Evolutionary conservation across 1,140 invertebrate species (phyloP).

Genomic region (Cyrtorhinus lividipennis): DNA sequence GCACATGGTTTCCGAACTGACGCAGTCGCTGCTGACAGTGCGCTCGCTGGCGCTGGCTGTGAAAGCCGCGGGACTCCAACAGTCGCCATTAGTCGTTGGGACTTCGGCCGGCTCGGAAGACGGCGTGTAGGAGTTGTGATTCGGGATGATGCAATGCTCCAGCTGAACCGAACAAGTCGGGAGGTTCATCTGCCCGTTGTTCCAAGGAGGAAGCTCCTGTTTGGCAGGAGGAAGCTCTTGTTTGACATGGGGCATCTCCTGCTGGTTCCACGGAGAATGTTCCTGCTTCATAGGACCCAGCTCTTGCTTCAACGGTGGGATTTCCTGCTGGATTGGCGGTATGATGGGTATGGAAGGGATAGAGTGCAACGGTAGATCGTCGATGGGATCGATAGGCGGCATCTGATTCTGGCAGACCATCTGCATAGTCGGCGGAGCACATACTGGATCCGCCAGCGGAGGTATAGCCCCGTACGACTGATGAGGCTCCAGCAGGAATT

Average conservation of each 20-base stretch:
- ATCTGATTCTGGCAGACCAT: background rate
- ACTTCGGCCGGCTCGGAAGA: constrained; percentile 11
- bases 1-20: constrained; percentile 24
- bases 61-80: constrained; percentile 23
- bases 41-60: constrained; percentile 24
- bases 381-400: constrained; percentile 3
- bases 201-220: constrained; percentile 6
- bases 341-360: background rate
- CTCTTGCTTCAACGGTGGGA: too few relatives aligned
- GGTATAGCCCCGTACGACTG: background rate
- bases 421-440: background rate
- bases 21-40: constrained; percentile 27
- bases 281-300: too few relatives aligned
- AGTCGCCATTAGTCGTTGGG: constrained; percentile 23
- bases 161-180: background rate
- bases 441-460: background rate
- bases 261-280: constrained; percentile 14
- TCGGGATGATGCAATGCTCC: constrained; percentile 4
- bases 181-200: constrained; percentile 13
- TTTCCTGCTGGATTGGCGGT: constrained; percentile 9
- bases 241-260: background rate
- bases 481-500: constrained; percentile 25
- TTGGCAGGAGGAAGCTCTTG: background rate
- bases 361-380: background rate
- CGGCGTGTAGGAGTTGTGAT: constrained; percentile 13